Evolutionary conservation across 1,140 invertebrate genomes (phyloP).

Genomic region (Drosophila auraria): DNA sequence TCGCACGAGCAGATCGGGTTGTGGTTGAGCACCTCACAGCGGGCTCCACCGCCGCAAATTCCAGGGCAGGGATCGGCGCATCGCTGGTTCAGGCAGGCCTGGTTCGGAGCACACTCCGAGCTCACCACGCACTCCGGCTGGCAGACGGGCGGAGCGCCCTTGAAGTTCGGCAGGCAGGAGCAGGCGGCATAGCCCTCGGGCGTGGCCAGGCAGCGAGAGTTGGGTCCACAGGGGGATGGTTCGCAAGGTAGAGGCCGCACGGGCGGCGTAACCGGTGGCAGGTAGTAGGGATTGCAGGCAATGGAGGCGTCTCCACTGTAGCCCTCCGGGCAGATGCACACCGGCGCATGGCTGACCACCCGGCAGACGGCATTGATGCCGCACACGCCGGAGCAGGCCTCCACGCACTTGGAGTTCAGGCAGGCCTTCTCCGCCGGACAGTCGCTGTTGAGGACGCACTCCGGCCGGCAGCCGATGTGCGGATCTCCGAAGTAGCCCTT

Average conservation of each 20-base stretch:
- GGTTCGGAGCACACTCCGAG: slow-evolving; percentile 91
- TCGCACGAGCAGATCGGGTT: slow-evolving; percentile 93
- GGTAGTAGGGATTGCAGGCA: slow-evolving; percentile 86
- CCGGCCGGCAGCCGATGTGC: slow-evolving; percentile 90
- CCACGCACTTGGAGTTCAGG: slow-evolving; percentile 92
- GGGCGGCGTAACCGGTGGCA: slow-evolving; percentile 69
- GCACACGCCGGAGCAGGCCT: slow-evolving; percentile 92
- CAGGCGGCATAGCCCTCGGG: slow-evolving; percentile 90
- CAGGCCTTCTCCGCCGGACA: slow-evolving; percentile 89
- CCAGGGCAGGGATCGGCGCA: slow-evolving; percentile 92
- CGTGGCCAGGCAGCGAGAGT: slow-evolving; percentile 91
- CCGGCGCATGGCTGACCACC: slow-evolving; percentile 91
- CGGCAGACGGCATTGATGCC: slow-evolving; percentile 91
- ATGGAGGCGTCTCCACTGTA: slow-evolving; percentile 92
- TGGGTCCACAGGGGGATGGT: slow-evolving; percentile 92
- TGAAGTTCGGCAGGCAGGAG: slow-evolving; percentile 91
- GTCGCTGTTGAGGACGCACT: slow-evolving; percentile 92
- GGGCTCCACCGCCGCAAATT: slow-evolving; percentile 90
- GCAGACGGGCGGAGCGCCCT: slow-evolving; percentile 91
- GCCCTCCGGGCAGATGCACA: slow-evolving; percentile 91
- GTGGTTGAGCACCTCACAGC: slow-evolving; percentile 92
- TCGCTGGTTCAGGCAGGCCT: slow-evolving; percentile 92
- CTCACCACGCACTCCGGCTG: slow-evolving; percentile 93
- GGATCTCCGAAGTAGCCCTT: slow-evolving; percentile 91
- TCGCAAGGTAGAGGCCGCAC: slow-evolving; percentile 87